Evolutionary conservation across 1,140 invertebrate species (phyloP).

Genomic region (Pogonognathellus flavescens): DNA sequence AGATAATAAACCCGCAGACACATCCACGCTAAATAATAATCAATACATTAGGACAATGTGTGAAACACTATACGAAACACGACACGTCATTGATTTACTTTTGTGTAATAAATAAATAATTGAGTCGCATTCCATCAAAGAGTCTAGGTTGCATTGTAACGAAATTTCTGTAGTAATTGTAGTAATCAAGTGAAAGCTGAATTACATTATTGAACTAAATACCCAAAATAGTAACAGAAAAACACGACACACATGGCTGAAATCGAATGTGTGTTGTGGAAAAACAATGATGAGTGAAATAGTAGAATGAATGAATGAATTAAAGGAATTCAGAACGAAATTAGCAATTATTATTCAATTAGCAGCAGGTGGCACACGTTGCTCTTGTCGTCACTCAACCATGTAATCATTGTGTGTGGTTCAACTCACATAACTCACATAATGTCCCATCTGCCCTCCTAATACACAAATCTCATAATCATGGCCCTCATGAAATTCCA

Average conservation of each 20-base stretch:
- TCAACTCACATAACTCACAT: background rate
- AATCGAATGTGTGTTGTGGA: background rate
- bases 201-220: background rate
- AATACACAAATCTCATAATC: background rate
- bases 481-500: too few species aligned
- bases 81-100: background rate
- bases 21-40: too few species aligned
- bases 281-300: conserved; percentile 8
- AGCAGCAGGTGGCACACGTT: conserved; percentile 4
- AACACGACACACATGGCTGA: too few species aligned
- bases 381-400: background rate
- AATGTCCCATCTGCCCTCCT: background rate
- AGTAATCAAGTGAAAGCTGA: conserved; percentile 10
- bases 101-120: background rate
- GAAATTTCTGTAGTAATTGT: background rate
- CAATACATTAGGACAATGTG: too few species aligned
- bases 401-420: conserved; percentile 30
- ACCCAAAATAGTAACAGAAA: background rate
- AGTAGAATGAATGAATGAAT: conserved; percentile 24
- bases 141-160: background rate
- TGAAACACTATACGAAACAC: too few species aligned
- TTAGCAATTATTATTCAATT: conserved; percentile 46
- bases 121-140: background rate
- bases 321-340: background rate
- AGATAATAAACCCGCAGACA: too few species aligned